Conservation (phyloP, 1,140 invertebrate genomes). For the Coptotermes formosanus region DNA sequence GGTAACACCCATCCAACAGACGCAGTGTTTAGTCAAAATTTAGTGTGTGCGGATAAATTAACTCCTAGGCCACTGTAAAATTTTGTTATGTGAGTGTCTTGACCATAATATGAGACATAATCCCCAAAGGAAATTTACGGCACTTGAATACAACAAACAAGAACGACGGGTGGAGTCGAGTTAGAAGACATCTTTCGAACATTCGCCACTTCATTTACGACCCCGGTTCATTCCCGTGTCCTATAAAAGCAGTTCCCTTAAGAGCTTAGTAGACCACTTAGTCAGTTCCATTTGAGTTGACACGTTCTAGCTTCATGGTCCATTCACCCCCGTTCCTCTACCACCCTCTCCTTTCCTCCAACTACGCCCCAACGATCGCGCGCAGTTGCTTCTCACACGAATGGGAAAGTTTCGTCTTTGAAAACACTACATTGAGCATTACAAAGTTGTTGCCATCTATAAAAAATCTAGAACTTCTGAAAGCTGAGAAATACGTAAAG, state of each 20-base stretch:
- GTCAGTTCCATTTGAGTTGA: not conserved
- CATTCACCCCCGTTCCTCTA: not conserved
- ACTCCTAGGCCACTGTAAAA: not conserved
- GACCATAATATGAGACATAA: not conserved
- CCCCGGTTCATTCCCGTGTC: not conserved
- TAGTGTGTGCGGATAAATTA: not conserved
- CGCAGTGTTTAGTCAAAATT: not conserved
- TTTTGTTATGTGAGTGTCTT: not conserved
- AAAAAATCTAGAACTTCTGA: too few species aligned
- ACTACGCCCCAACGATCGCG: not conserved
- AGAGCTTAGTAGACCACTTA: slow-evolving; percentile 1
- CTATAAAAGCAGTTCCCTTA: slow-evolving; percentile 16
- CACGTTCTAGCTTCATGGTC: slow-evolving; percentile 13
- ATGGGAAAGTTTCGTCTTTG: not conserved
- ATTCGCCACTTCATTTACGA: slow-evolving; percentile 18
- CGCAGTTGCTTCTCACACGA: not conserved
- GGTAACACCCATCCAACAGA: too few species aligned
- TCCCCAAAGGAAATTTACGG: not conserved
- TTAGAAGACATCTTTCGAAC: not conserved
- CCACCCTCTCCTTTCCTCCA: not conserved
- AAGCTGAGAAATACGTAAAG: too few species aligned
- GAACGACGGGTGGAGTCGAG: not conserved
- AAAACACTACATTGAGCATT: too few species aligned
- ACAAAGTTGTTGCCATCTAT: too few species aligned
- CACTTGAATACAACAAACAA: not conserved